phyloP scores from a whole-genome alignment of 2,113 vertebrate genomes.

The Sialia sialis region DNA sequence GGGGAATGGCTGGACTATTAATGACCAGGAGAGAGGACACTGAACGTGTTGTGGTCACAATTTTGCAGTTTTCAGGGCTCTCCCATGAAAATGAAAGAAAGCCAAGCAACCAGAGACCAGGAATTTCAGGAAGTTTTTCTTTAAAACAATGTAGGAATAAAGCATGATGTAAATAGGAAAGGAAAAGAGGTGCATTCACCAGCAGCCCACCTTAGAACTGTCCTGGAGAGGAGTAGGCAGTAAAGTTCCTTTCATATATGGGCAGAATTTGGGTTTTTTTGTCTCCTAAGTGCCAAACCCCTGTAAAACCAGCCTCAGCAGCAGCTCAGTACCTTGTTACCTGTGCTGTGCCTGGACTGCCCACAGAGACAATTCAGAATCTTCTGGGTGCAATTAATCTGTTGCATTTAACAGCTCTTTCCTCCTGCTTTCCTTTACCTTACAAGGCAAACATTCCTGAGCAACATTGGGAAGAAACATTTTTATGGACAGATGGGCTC shows the following conservation, averaged over 20 bases:
- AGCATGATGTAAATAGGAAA: neutral
- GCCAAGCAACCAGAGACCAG: neutral
- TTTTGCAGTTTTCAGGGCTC: fast-evolving
- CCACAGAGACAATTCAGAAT: neutral
- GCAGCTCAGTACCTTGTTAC: neutral
- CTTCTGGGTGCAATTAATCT: neutral
- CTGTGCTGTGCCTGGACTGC: fast-evolving
- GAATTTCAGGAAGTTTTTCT: neutral
- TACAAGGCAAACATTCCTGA: constrained; percentile 10
- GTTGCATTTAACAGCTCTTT: neutral
- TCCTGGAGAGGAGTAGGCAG: neutral
- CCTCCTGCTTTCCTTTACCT: neutral
- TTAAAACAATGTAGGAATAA: neutral
- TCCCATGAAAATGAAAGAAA: neutral
- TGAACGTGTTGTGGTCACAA: neutral
- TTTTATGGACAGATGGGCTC: neutral
- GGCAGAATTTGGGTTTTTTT: neutral
- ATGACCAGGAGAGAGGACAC: neutral
- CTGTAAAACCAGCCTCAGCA: neutral
- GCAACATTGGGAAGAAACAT: neutral
- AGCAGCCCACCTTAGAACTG: neutral
- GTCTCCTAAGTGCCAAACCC: neutral
- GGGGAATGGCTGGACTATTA: neutral
- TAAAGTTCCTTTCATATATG: neutral
- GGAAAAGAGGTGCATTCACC: neutral